phyloP scores from a whole-genome alignment of 1,140 invertebrate genomes.

The Caenorhabditis latens region DNA sequence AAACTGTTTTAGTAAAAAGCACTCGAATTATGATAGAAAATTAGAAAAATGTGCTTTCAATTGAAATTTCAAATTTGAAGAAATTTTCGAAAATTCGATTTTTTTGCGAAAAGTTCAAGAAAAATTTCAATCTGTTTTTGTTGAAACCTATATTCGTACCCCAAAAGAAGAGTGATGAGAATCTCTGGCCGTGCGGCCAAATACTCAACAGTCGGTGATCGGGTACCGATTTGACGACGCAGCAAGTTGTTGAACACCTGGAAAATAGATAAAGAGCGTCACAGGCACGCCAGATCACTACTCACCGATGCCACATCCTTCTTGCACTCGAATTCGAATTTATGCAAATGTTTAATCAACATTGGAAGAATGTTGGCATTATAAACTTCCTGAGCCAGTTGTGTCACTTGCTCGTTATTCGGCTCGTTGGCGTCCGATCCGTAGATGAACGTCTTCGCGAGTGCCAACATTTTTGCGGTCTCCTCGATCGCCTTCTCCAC shows the following conservation, averaged over 20 bases:
- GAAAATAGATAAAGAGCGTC: slow-evolving; percentile 85
- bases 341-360: slow-evolving; percentile 91
- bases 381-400: slow-evolving; percentile 85
- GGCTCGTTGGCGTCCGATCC: slow-evolving; percentile 96
- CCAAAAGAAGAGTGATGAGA: slow-evolving; percentile 94
- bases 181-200: slow-evolving; percentile 97
- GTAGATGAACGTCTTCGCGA: slow-evolving; percentile 97
- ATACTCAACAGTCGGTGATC: slow-evolving; percentile 97
- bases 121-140: no score
- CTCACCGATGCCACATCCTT: slow-evolving; percentile 80
- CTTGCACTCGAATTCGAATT: slow-evolving; percentile 98
- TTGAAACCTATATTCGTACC: slow-evolving; percentile 79
- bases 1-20: no score
- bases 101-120: no score
- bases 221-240: slow-evolving; percentile 94
- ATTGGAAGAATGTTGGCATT: slow-evolving; percentile 92
- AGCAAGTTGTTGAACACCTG: slow-evolving; percentile 99
- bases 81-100: no score
- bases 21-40: no score
- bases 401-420: slow-evolving; percentile 90
- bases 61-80: no score
- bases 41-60: no score
- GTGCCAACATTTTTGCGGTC: slow-evolving; percentile 88
- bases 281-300: no score
- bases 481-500: slow-evolving; percentile 45